Evolutionary conservation across 2,113 vertebrate species (phyloP).

Genomic region (Deroptyus accipitrinus): DNA sequence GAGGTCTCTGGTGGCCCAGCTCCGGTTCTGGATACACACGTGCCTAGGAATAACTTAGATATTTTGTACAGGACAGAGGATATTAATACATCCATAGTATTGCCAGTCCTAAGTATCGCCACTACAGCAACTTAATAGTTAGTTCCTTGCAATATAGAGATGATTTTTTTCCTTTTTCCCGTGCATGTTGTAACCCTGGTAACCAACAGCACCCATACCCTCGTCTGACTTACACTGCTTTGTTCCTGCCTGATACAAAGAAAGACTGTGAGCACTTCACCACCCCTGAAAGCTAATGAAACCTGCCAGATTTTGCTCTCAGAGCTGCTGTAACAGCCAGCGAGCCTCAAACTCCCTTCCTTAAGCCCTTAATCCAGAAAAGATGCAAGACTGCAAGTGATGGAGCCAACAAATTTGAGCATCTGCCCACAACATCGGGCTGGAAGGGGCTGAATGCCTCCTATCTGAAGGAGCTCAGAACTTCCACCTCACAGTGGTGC

Average conservation of each 20-base stretch:
- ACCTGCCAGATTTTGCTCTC: not conserved
- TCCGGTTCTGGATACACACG: not conserved
- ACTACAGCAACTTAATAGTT: not conserved
- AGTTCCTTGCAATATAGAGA: not conserved
- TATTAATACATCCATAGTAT: slow-evolving; percentile 14
- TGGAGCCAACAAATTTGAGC: not conserved
- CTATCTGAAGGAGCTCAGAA: not conserved
- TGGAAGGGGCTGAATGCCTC: not conserved
- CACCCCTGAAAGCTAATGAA: not conserved
- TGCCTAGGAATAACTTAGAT: slow-evolving; percentile 6
- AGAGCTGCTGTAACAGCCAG: not conserved
- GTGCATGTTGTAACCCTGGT: slow-evolving; percentile 15
- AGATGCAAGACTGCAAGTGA: not conserved
- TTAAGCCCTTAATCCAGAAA: not conserved
- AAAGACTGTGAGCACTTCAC: not conserved
- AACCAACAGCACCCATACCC: not conserved
- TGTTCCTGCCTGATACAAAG: not conserved
- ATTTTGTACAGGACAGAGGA: not conserved
- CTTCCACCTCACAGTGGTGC: rapidly evolving
- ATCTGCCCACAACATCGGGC: rapidly evolving
- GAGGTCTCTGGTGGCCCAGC: not conserved
- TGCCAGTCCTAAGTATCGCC: not conserved
- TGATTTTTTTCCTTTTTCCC: not conserved
- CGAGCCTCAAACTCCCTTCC: rapidly evolving
- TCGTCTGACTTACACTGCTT: not conserved